A percentile compares a stretch with the other conserved stretches of the same genome.
Conservation (phyloP, 2,888 invertebrate genomes). For the Chromoteleia sp. region DNA sequence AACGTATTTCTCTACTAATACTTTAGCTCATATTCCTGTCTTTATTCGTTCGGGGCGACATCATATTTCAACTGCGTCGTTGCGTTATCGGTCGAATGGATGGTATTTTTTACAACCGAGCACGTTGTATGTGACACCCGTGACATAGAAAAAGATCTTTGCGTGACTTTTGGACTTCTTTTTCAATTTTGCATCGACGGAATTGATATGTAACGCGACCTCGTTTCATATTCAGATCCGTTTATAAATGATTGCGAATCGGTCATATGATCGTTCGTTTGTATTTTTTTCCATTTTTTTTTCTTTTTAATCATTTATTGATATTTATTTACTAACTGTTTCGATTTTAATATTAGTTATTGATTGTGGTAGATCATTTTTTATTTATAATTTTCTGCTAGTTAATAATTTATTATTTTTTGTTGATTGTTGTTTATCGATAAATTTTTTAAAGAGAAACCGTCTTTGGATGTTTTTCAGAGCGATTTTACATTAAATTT, state of each 20-base stretch:
- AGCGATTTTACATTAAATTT: not conserved
- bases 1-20: slow-evolving; percentile 21
- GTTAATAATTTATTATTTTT: not conserved
- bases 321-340: no score
- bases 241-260: slow-evolving; percentile 55
- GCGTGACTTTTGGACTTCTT: slow-evolving; percentile 47
- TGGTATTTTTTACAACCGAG: slow-evolving; percentile 51
- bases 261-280: slow-evolving; percentile 22
- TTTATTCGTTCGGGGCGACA: slow-evolving; percentile 38
- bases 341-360: no score
- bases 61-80: slow-evolving; percentile 55
- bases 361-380: no score
- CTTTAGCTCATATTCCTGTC: slow-evolving; percentile 26
- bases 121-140: slow-evolving; percentile 41
- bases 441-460: no score
- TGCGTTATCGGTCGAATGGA: slow-evolving; percentile 53
- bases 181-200: slow-evolving; percentile 51
- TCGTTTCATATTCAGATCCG: slow-evolving; percentile 37
- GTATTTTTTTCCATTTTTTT: slow-evolving; percentile 15
- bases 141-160: slow-evolving; percentile 55
- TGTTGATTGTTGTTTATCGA: no score
- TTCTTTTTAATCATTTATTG: no score
- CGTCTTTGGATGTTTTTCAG: not conserved
- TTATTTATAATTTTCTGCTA: not conserved
- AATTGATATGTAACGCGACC: slow-evolving; percentile 57